A percentile compares a stretch with the other conserved stretches of the same genome.
These are phyloP conservation scores for Troides aeacus DNA, from an alignment of 2,888 invertebrate genomes.

Conservation along the genomic window DNA sequence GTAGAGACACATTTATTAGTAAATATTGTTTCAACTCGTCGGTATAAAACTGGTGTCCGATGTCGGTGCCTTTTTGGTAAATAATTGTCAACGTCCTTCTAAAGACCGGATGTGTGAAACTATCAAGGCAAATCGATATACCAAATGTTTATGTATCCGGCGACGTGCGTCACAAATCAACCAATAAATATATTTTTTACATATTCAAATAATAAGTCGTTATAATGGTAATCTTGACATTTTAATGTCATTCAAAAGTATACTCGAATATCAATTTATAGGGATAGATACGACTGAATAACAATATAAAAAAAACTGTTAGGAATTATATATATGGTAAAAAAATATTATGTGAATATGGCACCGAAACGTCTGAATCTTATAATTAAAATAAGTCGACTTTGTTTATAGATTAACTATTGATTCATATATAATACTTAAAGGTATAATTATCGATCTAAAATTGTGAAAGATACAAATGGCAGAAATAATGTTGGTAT, in stretches of 20 bases:
- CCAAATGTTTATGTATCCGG: conserved; percentile 3
- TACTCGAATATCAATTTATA: background rate
- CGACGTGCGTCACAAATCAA: conserved; percentile 9
- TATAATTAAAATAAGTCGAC: no score
- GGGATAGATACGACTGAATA: background rate
- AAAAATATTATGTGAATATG: background rate
- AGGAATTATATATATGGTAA: background rate
- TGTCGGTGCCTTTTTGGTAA: background rate
- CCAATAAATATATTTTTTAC: background rate
- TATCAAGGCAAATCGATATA: conserved; percentile 11
- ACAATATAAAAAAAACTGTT: background rate
- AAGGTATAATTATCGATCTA: no score
- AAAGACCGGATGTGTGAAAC: conserved; percentile 8
- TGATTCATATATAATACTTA: no score
- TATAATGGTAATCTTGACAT: background rate
- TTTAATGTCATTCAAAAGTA: conserved; percentile 1
- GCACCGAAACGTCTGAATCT: no score
- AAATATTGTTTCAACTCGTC: background rate
- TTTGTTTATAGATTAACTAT: no score
- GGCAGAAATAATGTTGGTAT: no score
- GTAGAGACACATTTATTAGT: background rate
- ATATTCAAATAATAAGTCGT: background rate
- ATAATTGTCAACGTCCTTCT: background rate
- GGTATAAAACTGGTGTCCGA: background rate
- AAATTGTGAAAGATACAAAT: no score